These are phyloP conservation scores for Octomys mimax DNA, from an alignment of 2,797 vertebrate species.

Conservation along the genomic window DNA sequence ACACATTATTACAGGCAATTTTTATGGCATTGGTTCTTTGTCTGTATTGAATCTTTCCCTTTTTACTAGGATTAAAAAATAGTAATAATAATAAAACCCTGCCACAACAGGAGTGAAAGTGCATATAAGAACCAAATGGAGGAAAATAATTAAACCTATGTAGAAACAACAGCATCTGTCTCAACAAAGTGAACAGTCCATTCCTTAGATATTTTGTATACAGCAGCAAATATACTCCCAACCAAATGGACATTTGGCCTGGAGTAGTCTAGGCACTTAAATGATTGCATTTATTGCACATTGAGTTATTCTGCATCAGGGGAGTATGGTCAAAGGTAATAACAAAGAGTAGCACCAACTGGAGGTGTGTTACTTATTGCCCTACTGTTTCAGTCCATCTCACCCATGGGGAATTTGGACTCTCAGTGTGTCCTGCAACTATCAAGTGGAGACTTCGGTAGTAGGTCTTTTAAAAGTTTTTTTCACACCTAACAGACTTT, in stretches of 20 bases:
- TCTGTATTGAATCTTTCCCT: slow-evolving; percentile 61
- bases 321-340: slow-evolving; percentile 17
- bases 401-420: not conserved
- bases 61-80: slow-evolving; percentile 76
- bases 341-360: not conserved
- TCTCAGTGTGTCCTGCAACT: slow-evolving; percentile 31
- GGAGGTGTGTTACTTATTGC: slow-evolving; percentile 28
- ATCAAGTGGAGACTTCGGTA: slow-evolving; percentile 1
- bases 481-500: slow-evolving; percentile 16
- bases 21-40: slow-evolving; percentile 60
- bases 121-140: slow-evolving; percentile 72
- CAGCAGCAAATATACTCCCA: not conserved
- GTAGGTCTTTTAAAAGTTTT: slow-evolving; percentile 18
- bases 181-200: slow-evolving; percentile 61
- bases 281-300: slow-evolving; percentile 41
- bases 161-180: slow-evolving; percentile 52
- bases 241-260: slow-evolving; percentile 9
- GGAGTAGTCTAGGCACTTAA: not conserved
- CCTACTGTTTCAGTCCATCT: not conserved
- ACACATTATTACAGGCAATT: slow-evolving; percentile 54
- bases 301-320: not conserved
- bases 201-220: not conserved
- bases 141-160: slow-evolving; percentile 72
- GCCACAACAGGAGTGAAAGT: slow-evolving; percentile 73
- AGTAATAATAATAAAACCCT: slow-evolving; percentile 75